Conservation (phyloP, 2,113 vertebrate species). For the Coptodon rendalli region DNA sequence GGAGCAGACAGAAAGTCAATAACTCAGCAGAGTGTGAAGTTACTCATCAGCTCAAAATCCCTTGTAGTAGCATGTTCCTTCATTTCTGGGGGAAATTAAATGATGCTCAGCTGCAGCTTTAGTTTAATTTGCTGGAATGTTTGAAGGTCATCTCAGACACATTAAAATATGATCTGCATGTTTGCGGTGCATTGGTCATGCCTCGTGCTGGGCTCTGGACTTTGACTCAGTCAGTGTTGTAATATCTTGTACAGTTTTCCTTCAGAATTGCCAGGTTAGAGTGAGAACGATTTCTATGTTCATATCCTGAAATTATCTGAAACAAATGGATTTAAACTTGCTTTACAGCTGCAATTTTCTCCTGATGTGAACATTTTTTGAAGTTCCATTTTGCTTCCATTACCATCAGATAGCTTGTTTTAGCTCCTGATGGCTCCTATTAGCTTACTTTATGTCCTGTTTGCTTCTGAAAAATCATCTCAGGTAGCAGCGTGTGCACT, state of each 20-base stretch:
- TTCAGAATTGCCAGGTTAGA: not conserved
- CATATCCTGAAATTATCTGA: not conserved
- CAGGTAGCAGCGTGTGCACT: not conserved
- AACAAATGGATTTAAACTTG: not conserved
- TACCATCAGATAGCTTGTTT: not conserved
- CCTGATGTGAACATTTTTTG: not conserved
- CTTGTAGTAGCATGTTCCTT: not conserved
- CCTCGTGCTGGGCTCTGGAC: not conserved
- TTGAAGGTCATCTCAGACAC: not conserved
- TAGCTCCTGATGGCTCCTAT: not conserved
- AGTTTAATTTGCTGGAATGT: not conserved
- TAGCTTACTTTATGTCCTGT: not conserved
- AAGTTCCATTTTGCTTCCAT: not conserved
- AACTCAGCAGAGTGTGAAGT: not conserved
- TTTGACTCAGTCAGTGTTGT: not conserved
- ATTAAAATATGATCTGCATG: not conserved
- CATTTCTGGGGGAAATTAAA: not conserved
- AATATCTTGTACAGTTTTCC: not conserved
- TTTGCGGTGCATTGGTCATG: not conserved
- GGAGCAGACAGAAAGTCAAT: not conserved
- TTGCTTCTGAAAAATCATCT: not conserved
- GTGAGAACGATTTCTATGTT: not conserved
- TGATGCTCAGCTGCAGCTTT: not conserved
- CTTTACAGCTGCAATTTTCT: not conserved
- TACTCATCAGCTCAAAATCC: not conserved